Base-by-base conservation (phyloP, 2,797 vertebrate species). In the Oreochromis grahami region DNA sequence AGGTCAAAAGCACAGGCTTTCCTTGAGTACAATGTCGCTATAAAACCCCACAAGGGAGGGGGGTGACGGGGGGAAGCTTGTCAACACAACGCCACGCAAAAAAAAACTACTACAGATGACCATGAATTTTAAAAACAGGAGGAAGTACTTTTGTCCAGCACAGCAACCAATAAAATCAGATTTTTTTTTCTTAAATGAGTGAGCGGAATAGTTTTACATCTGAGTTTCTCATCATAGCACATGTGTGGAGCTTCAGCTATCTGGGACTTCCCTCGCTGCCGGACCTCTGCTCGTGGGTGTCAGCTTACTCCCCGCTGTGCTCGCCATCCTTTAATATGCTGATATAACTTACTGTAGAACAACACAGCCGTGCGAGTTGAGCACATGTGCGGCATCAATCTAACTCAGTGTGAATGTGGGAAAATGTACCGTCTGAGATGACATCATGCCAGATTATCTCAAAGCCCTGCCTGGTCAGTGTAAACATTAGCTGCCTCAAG, bases 381-480 rank as follows among this genome's bases (percentile, higher is more conserved):
- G 91, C 91, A 95, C 93, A 95, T 94, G 93, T 93, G 92, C 88
- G 32, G 87, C 92, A 94, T 95, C 90, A 91, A 94, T 95, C 94
- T 89, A 88, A 91, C 91, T 88, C 84, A 9, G 87, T 55, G 87
- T 80, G 90, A 94, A 93, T 91, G 90, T 95, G 93, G 92, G 92
- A 95, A 93, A 94, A 86, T 50, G 84, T 77, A 89, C 29, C 6
- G 81, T 85, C 38, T 86, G 84, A 91, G 86, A 94, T 95, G 92
- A 95, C 90, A 93, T 94, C 92, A 94, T 92, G 80, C 77, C 70
- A 80, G 87, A 88, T 88, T 88, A 94, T 92, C 91, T 94, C 82
- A 82, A 88, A 90, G 86, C 80, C 84, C 79, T 81, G 85, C 90
- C 93, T 90, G 91, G 91, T 89, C 92, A 94, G 91, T 88, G 89